A percentile compares a stretch with the other conserved stretches of the same genome.
Conservation (phyloP, 2,888 invertebrate species). For the Pseudococcus jackbeardsleyi region DNA sequence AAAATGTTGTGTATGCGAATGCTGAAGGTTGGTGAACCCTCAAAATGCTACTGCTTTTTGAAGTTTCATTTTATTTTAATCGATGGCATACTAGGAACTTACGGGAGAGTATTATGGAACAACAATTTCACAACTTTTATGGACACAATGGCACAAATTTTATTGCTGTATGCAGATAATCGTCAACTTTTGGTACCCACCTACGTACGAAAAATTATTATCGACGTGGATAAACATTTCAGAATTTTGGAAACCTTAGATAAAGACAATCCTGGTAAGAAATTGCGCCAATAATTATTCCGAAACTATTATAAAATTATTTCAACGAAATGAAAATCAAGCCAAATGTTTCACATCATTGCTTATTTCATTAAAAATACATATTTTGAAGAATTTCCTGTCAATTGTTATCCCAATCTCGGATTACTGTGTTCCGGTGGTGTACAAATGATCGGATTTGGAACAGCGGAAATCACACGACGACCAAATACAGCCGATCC, state of each 20-base stretch:
- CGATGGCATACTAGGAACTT: conserved; percentile 69
- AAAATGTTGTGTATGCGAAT: conserved; percentile 74
- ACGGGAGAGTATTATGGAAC: conserved; percentile 77
- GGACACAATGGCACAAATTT: conserved; percentile 89
- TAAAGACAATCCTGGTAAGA: not conserved
- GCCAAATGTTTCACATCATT: no score
- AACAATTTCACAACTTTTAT: conserved; percentile 90
- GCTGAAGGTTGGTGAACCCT: conserved; percentile 67
- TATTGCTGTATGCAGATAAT: conserved; percentile 78
- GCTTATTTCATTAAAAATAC: no score
- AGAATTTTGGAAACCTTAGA: not conserved
- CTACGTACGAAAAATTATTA: conserved; percentile 78
- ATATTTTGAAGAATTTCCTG: conserved; percentile 69
- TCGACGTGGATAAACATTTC: conserved; percentile 73
- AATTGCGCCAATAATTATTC: not conserved
- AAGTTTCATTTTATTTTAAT: not conserved
- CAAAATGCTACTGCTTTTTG: not conserved
- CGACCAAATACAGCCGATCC: conserved; percentile 80
- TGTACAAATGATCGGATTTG: conserved; percentile 82
- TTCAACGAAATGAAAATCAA: not conserved
- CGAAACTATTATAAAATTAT: no score
- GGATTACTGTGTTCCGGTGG: conserved; percentile 78
- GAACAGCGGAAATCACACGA: conserved; percentile 81
- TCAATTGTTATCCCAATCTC: conserved; percentile 70
- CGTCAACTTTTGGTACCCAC: conserved; percentile 82